These are phyloP conservation scores for Ramphastos sulfuratus DNA, from an alignment of 2,113 vertebrate genomes.

Conservation along the genomic window DNA sequence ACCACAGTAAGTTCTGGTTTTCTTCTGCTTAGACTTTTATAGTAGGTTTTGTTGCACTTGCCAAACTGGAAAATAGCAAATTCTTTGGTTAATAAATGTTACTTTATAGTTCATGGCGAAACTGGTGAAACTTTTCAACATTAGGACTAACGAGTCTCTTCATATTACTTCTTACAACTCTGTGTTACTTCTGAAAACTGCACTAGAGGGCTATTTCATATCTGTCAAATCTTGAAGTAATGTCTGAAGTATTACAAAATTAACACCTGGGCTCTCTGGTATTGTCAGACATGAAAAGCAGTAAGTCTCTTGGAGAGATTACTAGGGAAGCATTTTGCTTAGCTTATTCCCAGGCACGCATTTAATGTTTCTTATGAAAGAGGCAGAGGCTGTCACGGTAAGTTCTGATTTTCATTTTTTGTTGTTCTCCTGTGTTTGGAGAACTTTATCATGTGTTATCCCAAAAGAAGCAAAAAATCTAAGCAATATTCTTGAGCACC, in stretches of 20 bases:
- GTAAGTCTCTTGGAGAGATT: background rate
- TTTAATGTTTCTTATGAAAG: background rate
- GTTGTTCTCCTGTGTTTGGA: background rate
- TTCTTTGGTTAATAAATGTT: background rate
- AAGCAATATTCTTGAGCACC: background rate
- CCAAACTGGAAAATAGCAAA: background rate
- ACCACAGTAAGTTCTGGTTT: slow-evolving; percentile 86
- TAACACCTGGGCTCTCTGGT: background rate
- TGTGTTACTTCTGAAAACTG: background rate
- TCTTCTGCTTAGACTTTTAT: background rate
- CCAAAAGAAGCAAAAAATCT: background rate
- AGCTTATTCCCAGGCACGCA: background rate
- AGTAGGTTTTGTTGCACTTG: background rate
- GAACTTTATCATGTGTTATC: no score
- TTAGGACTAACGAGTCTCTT: background rate
- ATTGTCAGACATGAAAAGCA: background rate
- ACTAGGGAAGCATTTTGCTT: background rate
- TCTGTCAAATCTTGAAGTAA: background rate
- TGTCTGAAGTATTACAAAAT: accelerated
- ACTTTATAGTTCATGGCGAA: background rate
- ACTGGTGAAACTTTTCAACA: background rate
- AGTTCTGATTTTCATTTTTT: background rate
- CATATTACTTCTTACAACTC: background rate
- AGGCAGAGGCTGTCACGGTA: background rate
- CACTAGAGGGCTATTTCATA: background rate